Percentiles rank a stretch among this genome's conserved stretches.
These are phyloP conservation scores for Chelonia mydas DNA, from an alignment of 2,797 vertebrate species.

Conservation along the genomic window DNA sequence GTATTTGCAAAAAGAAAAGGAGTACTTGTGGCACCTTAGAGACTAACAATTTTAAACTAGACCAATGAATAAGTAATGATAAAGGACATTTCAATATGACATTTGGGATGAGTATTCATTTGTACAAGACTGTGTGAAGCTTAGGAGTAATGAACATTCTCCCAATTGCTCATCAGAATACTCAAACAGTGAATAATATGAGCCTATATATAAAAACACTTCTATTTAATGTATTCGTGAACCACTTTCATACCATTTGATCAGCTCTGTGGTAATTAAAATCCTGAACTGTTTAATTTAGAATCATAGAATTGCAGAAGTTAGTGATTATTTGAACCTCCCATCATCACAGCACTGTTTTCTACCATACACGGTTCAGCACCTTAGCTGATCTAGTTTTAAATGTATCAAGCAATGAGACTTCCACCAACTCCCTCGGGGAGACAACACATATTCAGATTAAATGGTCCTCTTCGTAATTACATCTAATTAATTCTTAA, in stretches of 20 bases:
- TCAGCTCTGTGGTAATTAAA: not conserved
- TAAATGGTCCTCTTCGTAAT: not conserved
- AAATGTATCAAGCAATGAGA: not conserved
- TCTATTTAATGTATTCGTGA: not conserved
- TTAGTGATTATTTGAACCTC: not conserved
- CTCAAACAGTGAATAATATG: not conserved
- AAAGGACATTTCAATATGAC: not conserved
- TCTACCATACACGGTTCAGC: not conserved
- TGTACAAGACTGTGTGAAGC: not conserved
- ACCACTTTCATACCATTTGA: not conserved
- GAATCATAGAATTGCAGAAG: not conserved
- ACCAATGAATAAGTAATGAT: not conserved
- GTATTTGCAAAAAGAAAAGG: too few species aligned
- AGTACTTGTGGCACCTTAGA: too few species aligned
- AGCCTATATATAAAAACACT: not conserved
- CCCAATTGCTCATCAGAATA: not conserved
- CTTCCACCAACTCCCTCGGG: not conserved
- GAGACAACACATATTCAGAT: not conserved
- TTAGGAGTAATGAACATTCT: not conserved
- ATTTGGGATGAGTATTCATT: rapidly evolving
- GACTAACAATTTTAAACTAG: not conserved
- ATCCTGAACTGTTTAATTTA: not conserved
- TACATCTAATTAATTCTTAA: not conserved
- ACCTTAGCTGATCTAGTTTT: not conserved
- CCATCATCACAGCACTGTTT: not conserved